Evolutionary conservation across 2,113 vertebrate genomes (phyloP).

Genomic region (Ptilonorhynchus violaceus): DNA sequence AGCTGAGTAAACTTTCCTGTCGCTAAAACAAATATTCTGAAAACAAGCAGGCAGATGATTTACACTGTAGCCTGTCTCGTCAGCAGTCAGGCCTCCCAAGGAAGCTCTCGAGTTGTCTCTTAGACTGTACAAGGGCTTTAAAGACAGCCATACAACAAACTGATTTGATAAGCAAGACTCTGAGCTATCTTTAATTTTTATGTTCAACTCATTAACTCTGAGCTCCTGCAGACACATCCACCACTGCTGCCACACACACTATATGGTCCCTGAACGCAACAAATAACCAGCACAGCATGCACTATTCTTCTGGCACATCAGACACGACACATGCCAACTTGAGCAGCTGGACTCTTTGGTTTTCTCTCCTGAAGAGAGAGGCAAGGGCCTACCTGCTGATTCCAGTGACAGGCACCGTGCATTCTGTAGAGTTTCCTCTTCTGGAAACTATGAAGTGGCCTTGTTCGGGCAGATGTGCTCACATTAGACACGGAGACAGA

Average conservation of each 20-base stretch:
- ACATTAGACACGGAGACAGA: slow-evolving; percentile 63
- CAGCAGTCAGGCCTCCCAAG: neutral
- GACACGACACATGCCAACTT: neutral
- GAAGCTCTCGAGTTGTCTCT: neutral
- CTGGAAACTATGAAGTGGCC: slow-evolving; percentile 85
- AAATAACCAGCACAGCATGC: neutral
- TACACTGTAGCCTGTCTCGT: neutral
- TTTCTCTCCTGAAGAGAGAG: neutral
- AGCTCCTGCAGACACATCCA: neutral
- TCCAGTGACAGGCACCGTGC: slow-evolving; percentile 53
- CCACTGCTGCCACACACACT: neutral
- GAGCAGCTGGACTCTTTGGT: neutral
- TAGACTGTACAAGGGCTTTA: neutral
- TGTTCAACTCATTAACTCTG: neutral
- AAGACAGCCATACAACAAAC: neutral
- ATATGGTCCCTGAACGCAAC: neutral
- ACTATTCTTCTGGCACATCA: neutral
- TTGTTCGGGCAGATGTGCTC: slow-evolving; percentile 84
- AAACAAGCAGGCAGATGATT: slow-evolving; percentile 28
- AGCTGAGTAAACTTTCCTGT: slow-evolving; percentile 40
- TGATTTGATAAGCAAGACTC: neutral
- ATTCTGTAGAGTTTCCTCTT: slow-evolving; percentile 85
- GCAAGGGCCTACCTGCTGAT: slow-evolving; percentile 67
- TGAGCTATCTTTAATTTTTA: neutral
- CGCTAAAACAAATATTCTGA: slow-evolving; percentile 21